Conservation (phyloP, 2,888 invertebrate genomes). For the Synanthedon myopaeformis region DNA sequence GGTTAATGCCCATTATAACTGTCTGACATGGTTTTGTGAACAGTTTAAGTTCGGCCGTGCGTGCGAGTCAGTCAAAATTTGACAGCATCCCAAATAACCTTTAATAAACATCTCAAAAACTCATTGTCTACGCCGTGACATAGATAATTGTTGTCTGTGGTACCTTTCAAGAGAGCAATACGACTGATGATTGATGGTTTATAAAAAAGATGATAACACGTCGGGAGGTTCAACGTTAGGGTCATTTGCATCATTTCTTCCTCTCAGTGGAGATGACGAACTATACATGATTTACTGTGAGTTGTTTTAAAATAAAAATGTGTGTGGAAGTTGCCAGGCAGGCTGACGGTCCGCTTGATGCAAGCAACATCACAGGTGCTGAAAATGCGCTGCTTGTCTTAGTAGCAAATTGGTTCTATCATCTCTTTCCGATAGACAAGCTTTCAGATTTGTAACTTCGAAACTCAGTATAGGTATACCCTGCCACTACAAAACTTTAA, state of each 20-base stretch:
- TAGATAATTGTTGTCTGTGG: not conserved
- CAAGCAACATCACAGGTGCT: too few relatives aligned
- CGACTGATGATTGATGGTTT: slow-evolving; percentile 3
- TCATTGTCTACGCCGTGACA: not conserved
- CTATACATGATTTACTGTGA: too few relatives aligned
- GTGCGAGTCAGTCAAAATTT: not conserved
- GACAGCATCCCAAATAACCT: not conserved
- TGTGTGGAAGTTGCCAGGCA: too few relatives aligned
- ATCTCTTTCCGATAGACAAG: too few relatives aligned
- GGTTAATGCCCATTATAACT: not conserved
- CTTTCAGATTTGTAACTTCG: too few relatives aligned
- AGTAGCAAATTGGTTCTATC: too few relatives aligned
- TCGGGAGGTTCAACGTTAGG: not conserved
- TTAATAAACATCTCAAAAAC: not conserved
- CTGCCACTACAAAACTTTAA: too few relatives aligned
- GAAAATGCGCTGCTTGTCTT: too few relatives aligned
- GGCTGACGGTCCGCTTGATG: not conserved
- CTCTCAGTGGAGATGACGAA: too few relatives aligned
- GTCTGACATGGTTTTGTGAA: not conserved
- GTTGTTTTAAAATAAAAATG: too few relatives aligned
- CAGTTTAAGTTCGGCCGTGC: not conserved
- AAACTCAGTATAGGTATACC: too few relatives aligned
- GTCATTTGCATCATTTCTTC: not conserved
- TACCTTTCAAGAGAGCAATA: not conserved
- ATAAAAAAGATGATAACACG: not conserved